Percentiles rank a stretch among this genome's conserved stretches.
phyloP scores from a whole-genome alignment of 2,888 invertebrate genomes.

The Periphyllus acericola region DNA sequence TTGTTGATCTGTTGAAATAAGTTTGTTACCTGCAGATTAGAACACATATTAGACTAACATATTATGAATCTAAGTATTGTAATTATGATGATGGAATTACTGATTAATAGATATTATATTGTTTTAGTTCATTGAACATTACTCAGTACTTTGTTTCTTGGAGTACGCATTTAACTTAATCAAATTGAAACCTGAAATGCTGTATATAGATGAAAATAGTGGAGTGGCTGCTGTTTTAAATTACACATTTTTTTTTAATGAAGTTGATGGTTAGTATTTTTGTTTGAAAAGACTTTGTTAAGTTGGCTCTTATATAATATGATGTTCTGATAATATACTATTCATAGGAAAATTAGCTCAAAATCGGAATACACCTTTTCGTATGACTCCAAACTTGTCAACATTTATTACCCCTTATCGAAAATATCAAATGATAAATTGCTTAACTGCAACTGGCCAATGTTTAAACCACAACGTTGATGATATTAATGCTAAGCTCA shows the following conservation, averaged over 20 bases:
- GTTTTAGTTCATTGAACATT: conserved; percentile 49
- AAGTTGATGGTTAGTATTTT: conserved; percentile 17
- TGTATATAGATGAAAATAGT: conserved; percentile 28
- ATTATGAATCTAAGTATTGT: too few species aligned
- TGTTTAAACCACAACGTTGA: conserved; percentile 23
- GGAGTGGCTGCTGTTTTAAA: background rate
- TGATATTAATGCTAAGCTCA: conserved; percentile 1
- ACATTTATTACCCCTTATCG: conserved; percentile 31
- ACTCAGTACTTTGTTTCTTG: conserved; percentile 42
- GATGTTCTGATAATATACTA: background rate
- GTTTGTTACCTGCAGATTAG: too few species aligned
- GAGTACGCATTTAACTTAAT: conserved; percentile 49
- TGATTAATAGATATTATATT: background rate
- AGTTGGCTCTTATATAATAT: background rate
- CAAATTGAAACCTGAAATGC: conserved; percentile 49
- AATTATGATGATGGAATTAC: background rate
- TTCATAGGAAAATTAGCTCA: background rate
- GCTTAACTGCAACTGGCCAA: background rate
- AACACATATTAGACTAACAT: too few species aligned
- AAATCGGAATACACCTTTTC: conserved; percentile 15
- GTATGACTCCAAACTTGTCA: conserved; percentile 30
- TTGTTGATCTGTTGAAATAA: too few species aligned
- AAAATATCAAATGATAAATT: conserved; percentile 35
- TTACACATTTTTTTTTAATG: conserved; percentile 30
- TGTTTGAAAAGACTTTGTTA: background rate